Percentiles rank a stretch among this genome's conserved stretches.
phyloP scores from a whole-genome alignment of 2,888 invertebrate species.

The Microdon myrmicae region DNA sequence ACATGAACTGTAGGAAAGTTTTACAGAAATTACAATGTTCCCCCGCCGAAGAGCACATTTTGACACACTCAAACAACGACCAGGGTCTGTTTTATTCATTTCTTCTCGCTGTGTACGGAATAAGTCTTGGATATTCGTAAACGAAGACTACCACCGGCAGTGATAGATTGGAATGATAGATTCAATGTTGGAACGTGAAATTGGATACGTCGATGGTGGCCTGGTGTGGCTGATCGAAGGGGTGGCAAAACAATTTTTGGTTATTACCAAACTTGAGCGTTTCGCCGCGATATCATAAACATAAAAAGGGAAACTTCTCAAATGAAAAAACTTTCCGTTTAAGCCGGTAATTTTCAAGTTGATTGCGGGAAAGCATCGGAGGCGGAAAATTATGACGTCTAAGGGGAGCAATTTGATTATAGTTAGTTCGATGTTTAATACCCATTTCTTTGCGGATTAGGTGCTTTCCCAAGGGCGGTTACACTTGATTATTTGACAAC shows the following conservation, averaged over 20 bases:
- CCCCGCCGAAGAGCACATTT: constrained; percentile 4
- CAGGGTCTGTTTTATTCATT: neutral
- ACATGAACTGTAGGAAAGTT: neutral
- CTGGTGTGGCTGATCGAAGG: neutral
- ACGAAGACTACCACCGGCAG: too few species aligned
- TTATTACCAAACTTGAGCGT: constrained; percentile 45
- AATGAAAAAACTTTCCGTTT: constrained; percentile 27
- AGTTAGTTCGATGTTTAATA: too few species aligned
- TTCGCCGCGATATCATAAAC: constrained; percentile 30
- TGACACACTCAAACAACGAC: neutral
- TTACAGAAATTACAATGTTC: neutral
- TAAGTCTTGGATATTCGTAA: too few species aligned
- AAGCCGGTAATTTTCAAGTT: constrained; percentile 35
- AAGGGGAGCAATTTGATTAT: too few species aligned
- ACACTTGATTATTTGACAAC: too few species aligned
- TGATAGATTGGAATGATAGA: constrained; percentile 17
- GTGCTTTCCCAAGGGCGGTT: too few species aligned
- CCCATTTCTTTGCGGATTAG: too few species aligned
- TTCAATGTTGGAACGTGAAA: constrained; percentile 24
- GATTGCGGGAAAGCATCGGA: too few species aligned
- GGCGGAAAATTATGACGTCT: too few species aligned
- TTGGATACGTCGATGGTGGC: constrained; percentile 4
- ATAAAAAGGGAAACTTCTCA: constrained; percentile 22
- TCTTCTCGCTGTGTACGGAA: neutral
- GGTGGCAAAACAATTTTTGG: constrained; percentile 29